Conservation (phyloP, 2,888 invertebrate species). For the Tricholauxania praeusta region DNA sequence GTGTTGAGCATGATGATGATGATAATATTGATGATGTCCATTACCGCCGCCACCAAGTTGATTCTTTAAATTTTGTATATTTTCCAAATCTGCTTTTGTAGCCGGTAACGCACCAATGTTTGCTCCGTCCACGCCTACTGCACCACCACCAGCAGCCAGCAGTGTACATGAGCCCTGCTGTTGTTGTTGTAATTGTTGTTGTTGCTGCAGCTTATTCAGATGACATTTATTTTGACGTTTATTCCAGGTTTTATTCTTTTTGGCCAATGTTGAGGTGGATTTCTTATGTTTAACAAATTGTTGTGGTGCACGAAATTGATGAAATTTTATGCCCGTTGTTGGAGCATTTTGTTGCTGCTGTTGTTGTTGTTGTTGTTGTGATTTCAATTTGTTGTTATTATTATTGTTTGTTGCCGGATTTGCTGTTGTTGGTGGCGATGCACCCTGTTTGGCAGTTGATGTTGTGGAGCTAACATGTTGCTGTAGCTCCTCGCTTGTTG, state of each 20-base stretch:
- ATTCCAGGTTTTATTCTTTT: conserved; percentile 64
- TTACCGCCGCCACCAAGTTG: conserved; percentile 53
- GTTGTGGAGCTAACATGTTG: conserved; percentile 25
- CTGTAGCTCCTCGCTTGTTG: conserved; percentile 14
- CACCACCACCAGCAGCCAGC: conserved; percentile 38
- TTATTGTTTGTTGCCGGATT: conserved; percentile 29
- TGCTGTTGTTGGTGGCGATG: conserved; percentile 31
- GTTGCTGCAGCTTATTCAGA: conserved; percentile 44
- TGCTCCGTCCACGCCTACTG: conserved; percentile 33
- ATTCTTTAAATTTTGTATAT: conserved; percentile 66
- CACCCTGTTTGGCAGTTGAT: conserved; percentile 18
- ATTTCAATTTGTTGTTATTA: conserved; percentile 53
- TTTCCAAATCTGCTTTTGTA: conserved; percentile 65
- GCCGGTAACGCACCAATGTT: conserved; percentile 38
- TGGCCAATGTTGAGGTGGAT: conserved; percentile 42
- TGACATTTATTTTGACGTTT: conserved; percentile 62
- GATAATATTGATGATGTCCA: conserved; percentile 40
- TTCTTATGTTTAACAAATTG: conserved; percentile 57
- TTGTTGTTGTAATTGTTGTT: conserved; percentile 47
- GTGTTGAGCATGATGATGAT: conserved; percentile 35
- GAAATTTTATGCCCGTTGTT: conserved; percentile 44
- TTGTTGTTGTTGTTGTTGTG: conserved; percentile 45
- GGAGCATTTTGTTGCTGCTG: conserved; percentile 40
- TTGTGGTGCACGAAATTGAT: conserved; percentile 66
- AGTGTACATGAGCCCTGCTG: conserved; percentile 40